phyloP scores from a whole-genome alignment of 1,140 invertebrate genomes.

The Pogonus chalceus region DNA sequence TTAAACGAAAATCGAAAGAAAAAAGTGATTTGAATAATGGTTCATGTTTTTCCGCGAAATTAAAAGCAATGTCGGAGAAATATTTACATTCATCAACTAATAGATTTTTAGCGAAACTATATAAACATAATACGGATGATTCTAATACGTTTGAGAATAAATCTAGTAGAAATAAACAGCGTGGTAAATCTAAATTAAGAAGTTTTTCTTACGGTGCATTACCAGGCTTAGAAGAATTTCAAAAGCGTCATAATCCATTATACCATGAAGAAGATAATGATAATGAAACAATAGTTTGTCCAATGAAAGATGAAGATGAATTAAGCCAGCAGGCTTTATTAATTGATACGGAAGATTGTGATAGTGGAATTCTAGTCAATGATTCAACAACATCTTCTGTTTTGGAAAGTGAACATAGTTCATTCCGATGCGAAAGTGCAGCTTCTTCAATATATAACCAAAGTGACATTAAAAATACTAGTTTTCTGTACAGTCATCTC shows the following conservation, averaged over 20 bases:
- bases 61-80: slow-evolving; percentile 59
- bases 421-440: slow-evolving; percentile 44
- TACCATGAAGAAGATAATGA: slow-evolving; percentile 44
- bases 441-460: slow-evolving; percentile 38
- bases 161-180: slow-evolving; percentile 37
- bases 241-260: slow-evolving; percentile 49
- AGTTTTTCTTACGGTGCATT: slow-evolving; percentile 67
- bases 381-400: slow-evolving; percentile 57
- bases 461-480: slow-evolving; percentile 15
- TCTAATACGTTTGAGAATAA: slow-evolving; percentile 33
- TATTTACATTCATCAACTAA: slow-evolving; percentile 58
- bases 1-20: not conserved
- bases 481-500: slow-evolving; percentile 27
- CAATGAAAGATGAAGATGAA: slow-evolving; percentile 37
- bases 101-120: slow-evolving; percentile 56
- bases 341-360: slow-evolving; percentile 48
- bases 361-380: slow-evolving; percentile 65
- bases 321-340: slow-evolving; percentile 14
- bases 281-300: slow-evolving; percentile 47
- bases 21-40: not conserved
- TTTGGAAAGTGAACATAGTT: slow-evolving; percentile 49
- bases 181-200: slow-evolving; percentile 50
- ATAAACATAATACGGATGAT: slow-evolving; percentile 39
- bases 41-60: slow-evolving; percentile 55
- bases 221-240: slow-evolving; percentile 60